Base-by-base conservation (phyloP, 2,113 vertebrate genomes). In the Panthera uncia region DNA sequence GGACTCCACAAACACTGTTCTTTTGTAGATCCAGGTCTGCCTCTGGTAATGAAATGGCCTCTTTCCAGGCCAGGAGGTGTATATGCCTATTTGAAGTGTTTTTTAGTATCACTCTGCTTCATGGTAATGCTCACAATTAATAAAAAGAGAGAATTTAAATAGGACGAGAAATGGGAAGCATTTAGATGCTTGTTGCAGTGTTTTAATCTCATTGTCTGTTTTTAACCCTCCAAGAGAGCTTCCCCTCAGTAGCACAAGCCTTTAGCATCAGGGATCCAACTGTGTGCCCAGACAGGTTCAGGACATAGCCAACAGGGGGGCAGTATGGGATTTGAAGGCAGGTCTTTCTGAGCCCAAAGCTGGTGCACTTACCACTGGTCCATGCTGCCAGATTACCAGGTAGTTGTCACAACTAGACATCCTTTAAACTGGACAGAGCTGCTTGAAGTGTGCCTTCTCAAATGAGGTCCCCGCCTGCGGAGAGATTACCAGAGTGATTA, bases 401-500 rank as follows among this genome's bases (percentile, higher is more conserved):
- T 55, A 38, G 27, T n/a, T 23, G 31, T 52, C 61, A 21, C 48
- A 27, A 65, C 38, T 4, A 61, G 25, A 18, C 36, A 21, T 3
- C 41, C 33, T 66, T 3, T 8, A 6, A 83, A 31, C 1, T 29
- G 1, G 14, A 14, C 63, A 38, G 29, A 21, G 4, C 57, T 80
- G 5, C 50, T 36, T 18, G 27, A 78, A 52, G 1, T 7, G 25
- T 9, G 7, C 13, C 18, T 25, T 33, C 2, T 5, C 0, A 6
- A 33, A 23, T 61, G 48, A 79, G 86, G 31, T 55, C 27, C 31
- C 82, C 0, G 0, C 33, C n/a, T 19, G 2, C 14, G 2, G 68
- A 79, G 55, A 97, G 73, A 68, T 95, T 38, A 78, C 4, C 66
- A 68, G n/a, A 63, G 19, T 63, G 38, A 52, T 38, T 87, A 69